phyloP scores from a whole-genome alignment of 2,888 invertebrate species.

The Geotrupes spiniger region DNA sequence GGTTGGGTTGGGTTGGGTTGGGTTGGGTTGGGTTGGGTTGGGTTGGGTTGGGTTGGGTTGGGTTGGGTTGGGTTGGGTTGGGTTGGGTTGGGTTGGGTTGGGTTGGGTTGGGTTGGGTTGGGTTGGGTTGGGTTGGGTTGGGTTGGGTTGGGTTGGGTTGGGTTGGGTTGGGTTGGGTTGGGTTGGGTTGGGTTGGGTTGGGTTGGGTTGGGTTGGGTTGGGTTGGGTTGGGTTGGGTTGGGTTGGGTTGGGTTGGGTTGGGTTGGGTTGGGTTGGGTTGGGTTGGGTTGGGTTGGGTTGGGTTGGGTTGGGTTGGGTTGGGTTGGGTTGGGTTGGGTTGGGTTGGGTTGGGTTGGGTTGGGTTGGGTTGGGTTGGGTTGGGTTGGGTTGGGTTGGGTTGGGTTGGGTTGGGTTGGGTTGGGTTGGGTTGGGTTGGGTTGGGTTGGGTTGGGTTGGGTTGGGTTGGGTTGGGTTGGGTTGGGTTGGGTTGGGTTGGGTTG shows the following conservation, averaged over 20 bases:
- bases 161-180: conserved; percentile 6
- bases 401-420: conserved; percentile 18
- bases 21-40: conserved; percentile 15
- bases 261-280: conserved; percentile 18
- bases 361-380: conserved; percentile 15
- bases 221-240: conserved; percentile 18
- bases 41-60: conserved; percentile 17
- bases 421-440: conserved; percentile 20
- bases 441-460: conserved; percentile 19
- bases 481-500: conserved; percentile 16
- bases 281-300: conserved; percentile 18
- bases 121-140: conserved; percentile 5
- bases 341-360: conserved; percentile 16
- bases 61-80: conserved; percentile 19
- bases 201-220: conserved; percentile 12
- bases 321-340: conserved; percentile 17
- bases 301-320: conserved; percentile 17
- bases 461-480: conserved; percentile 17
- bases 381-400: conserved; percentile 10
- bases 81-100: conserved; percentile 1
- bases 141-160: conserved; percentile 6
- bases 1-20: conserved; percentile 14
- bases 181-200: conserved; percentile 5
- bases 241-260: conserved; percentile 18
- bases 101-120: conserved; percentile 1